Evolutionary conservation across 2,797 vertebrate species (phyloP).

Genomic region (Ptychadena robeensis): DNA sequence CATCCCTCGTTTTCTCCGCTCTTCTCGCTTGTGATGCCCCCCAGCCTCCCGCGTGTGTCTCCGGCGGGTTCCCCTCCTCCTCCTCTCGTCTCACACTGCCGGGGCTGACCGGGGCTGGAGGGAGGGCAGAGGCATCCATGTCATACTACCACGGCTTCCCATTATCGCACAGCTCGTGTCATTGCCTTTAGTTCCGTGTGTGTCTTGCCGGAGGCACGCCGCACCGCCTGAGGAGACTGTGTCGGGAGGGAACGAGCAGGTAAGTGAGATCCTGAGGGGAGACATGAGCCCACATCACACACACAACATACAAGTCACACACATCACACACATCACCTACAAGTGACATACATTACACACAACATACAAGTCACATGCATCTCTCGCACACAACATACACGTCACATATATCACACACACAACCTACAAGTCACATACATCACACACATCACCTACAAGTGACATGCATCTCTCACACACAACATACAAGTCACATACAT

Average conservation of each 20-base stretch:
- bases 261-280: no score
- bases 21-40: slow-evolving; percentile 49
- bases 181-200: slow-evolving; percentile 28
- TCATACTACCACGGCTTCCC: slow-evolving; percentile 37
- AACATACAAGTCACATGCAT: no score
- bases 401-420: no score
- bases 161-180: slow-evolving; percentile 26
- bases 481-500: no score
- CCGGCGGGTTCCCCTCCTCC: slow-evolving; percentile 44
- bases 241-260: slow-evolving; percentile 8
- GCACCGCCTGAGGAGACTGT: background rate
- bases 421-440: no score
- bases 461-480: no score
- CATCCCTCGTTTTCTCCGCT: slow-evolving; percentile 40
- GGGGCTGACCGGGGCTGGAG: slow-evolving; percentile 52
- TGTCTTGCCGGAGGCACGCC: background rate
- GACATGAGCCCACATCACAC: no score
- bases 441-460: no score
- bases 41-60: slow-evolving; percentile 45
- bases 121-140: slow-evolving; percentile 58
- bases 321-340: no score
- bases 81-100: slow-evolving; percentile 41
- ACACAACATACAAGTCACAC: no score
- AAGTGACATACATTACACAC: no score
- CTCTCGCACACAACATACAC: no score